Evolutionary conservation across 2,113 vertebrate genomes (phyloP), one percentile per base, ranked within the genome.

Genomic region (Pelusios castaneus): DNA sequence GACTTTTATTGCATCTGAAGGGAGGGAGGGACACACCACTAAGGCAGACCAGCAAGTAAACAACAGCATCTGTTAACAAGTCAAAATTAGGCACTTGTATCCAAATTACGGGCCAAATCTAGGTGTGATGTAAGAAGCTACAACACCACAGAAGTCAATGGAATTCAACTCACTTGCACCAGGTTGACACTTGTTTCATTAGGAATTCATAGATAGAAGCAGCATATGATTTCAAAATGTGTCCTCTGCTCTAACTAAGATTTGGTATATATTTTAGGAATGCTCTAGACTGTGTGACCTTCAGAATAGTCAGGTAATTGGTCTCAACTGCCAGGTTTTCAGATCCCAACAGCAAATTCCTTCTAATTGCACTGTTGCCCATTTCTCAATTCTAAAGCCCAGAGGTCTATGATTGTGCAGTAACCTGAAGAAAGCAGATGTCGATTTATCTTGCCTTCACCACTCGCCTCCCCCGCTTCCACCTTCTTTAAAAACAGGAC

Each of bases 401-500:
- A 82, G 76, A 55, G 78, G 29, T 52, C 63, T 83, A 47, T 41
- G 58, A 41, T 13, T 63, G 12, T 84, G 41, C 54, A 86, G 55
- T 25, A 92, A 92, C 58, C 63, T 76, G 49, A 91, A 95, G 82
- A 76, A 34, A 94, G 86, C 52, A 96, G 90, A 90, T 70, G 85
- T 12, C 91, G 63, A 80, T 81, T 0, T 7, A 80, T 38, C 81
- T 91, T 75, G 11, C 34, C 0, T 0, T 51, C 52, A 70, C 58
- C 4, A 55, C 84, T 63, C 19, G 83, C 63, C 86, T 63, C 19
- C 84, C 63, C 22, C 54, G 43, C 3, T 84, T 92, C 90, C 78
- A 77, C 29, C 82, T 89, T 75, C 24, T 76, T 70, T 91, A 94
- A 94, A 94, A 96, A 88, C n/a, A 92, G 55, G 45, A 51, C 52